These are phyloP conservation scores for Elmis aenea DNA, from an alignment of 2,888 invertebrate genomes.

Conservation along the genomic window DNA sequence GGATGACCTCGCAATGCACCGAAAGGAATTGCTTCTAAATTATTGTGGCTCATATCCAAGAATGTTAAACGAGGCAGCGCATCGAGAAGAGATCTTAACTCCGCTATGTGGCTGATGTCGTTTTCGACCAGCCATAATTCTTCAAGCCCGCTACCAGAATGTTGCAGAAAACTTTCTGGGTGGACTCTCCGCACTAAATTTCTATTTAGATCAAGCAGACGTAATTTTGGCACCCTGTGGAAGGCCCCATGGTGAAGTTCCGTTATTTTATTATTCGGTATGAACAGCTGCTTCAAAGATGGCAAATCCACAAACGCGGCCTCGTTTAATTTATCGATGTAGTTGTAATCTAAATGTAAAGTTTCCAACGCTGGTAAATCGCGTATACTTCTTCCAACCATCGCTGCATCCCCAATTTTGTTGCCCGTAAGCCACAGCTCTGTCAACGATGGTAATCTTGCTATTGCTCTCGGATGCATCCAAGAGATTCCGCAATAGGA, in stretches of 20 bases:
- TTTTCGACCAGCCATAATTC: slow-evolving; percentile 73
- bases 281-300: slow-evolving; percentile 59
- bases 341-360: slow-evolving; percentile 67
- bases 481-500: slow-evolving; percentile 70
- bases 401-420: slow-evolving; percentile 70
- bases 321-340: slow-evolving; percentile 65
- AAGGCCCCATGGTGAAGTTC: slow-evolving; percentile 78
- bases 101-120: slow-evolving; percentile 68
- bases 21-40: slow-evolving; percentile 69
- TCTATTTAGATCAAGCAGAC: slow-evolving; percentile 69
- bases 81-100: slow-evolving; percentile 69
- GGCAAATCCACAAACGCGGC: slow-evolving; percentile 76
- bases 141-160: slow-evolving; percentile 69
- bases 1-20: slow-evolving; percentile 76
- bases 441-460: slow-evolving; percentile 60
- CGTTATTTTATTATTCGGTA: slow-evolving; percentile 69
- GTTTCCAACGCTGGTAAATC: slow-evolving; percentile 69
- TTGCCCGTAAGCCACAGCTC: slow-evolving; percentile 70
- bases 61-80: slow-evolving; percentile 72
- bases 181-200: slow-evolving; percentile 73
- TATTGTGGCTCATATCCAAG: slow-evolving; percentile 75
- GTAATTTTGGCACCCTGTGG: slow-evolving; percentile 68
- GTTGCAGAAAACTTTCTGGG: slow-evolving; percentile 74
- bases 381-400: slow-evolving; percentile 72
- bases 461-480: slow-evolving; percentile 73